Base-by-base conservation (phyloP, 2,113 vertebrate species). In the Baryphthengus martii region DNA sequence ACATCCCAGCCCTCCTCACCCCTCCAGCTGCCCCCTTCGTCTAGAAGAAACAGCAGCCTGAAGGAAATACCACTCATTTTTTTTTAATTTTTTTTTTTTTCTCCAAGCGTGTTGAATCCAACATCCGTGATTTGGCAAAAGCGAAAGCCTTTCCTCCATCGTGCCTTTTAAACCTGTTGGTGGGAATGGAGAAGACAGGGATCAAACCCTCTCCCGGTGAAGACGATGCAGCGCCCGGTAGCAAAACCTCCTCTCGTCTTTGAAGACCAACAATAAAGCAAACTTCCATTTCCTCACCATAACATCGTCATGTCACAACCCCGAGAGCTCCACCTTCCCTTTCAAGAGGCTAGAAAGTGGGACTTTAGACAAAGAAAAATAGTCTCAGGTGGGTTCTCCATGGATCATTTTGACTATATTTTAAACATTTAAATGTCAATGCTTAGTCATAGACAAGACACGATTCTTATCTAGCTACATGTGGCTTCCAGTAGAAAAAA, bases 361-460 rank as follows among this genome's bases (percentile, higher is more conserved):
- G 93, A 85, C 89, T 68, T 28, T 1, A 63, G 94, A 96, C 93
- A 93, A 95, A 97, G 95, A 91, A 95, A 96, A 94, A 82, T 63
- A 89, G 82, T 77, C 97, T 96, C 98, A 97, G 98, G 98, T 98
- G 98, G 97, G 68, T 83, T 90, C 1, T 13, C 79, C n/a, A 97
- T 98, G 96, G 84, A 97, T 98, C 97, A 97, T 97, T 96, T 62
- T 96, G 98, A 98, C 97, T 92, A 45, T 44, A 90, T 77, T 98
- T 96, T 97, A 98, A 98, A 98, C 98, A 98, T 39, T 75, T 28
- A 96, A 97, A 97, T 86, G 97, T 97, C 97, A 58, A 95, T 88
- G 78, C 49, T 97, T 96, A 97, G 96, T 97, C 97, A 98, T 94
- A 93, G 67, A 93, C 92, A 97, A 97, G 94, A 94, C 93, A 85